Base-by-base conservation (phyloP, 2,797 vertebrate genomes). In the Garrulus glandarius region DNA sequence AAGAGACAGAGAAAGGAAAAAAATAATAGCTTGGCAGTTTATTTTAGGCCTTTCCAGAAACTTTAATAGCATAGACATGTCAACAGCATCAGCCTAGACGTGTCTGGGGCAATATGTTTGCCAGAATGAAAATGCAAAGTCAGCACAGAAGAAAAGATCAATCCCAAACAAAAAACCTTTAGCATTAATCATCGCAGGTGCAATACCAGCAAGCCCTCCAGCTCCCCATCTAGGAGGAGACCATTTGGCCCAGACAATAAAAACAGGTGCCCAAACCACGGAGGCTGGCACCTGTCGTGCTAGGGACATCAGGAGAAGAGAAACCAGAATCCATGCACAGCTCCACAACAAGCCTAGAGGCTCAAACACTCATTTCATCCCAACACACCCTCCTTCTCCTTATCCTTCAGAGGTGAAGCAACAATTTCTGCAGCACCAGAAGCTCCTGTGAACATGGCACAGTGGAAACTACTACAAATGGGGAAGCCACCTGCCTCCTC, bases 11-110 rank as follows among this genome's bases (percentile, higher is more conserved):
- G 23, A 59, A 87, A 83, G 10, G 2, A 8, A 43, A 12, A 63
- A 49, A 43, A 41, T 15, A 80, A 39, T 15, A 50, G 34, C 71
- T 91, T 86, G 36, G 22, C 75, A 61, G 68, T 75, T 87, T 91
- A 60, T 93, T 94, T 95, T 90, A 43, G 15, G 47, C 13, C 27
- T 76, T 92, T 84, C 34, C 68, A 81, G 81, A 89, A 95, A 83
- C 72, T 78, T 88, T 84, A 86, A 71, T 63, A 93, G 91, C 36
- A 83, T 4, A 77, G 71, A 76, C 39, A 81, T 19, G 30, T 82
- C 85, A 92, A 68, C 60, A 81, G 55, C 64, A 86, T 72, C 61
- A 84, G 67, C 34, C 41, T 84, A 75, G 67, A 85, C 59, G 32
- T 37, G 87, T 82, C 70, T 94, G 47, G 30, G 55, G 49, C 2